Conservation (phyloP, 1,140 invertebrate genomes). For the Pachypeltis micranthus region DNA sequence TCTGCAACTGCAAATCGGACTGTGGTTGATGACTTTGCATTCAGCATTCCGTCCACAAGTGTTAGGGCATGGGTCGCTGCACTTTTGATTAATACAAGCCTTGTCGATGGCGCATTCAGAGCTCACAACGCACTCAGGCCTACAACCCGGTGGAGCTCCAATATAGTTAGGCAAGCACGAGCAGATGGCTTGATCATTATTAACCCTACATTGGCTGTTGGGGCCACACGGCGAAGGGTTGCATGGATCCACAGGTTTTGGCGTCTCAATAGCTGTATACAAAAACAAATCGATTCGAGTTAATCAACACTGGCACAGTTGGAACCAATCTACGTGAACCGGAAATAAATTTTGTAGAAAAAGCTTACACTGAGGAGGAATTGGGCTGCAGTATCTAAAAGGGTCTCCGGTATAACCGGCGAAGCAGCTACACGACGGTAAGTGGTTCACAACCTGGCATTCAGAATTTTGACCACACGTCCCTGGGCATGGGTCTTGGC, state of each 20-base stretch:
- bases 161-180: slow-evolving; percentile 38
- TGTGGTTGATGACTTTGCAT: slow-evolving; percentile 44
- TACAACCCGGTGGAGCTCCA: slow-evolving; percentile 38
- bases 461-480: slow-evolving; percentile 58
- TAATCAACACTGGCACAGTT: neutral
- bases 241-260: slow-evolving; percentile 39
- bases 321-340: slow-evolving; percentile 34
- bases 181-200: slow-evolving; percentile 38
- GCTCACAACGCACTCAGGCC: slow-evolving; percentile 39
- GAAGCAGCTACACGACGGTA: slow-evolving; percentile 55
- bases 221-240: slow-evolving; percentile 50
- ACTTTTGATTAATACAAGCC: slow-evolving; percentile 41
- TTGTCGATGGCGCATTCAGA: slow-evolving; percentile 38
- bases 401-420: slow-evolving; percentile 59
- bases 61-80: slow-evolving; percentile 40
- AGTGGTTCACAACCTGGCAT: slow-evolving; percentile 59
- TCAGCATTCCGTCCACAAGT: slow-evolving; percentile 42
- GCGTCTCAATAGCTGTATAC: slow-evolving; percentile 19
- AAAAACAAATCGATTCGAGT: slow-evolving; percentile 42
- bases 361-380: slow-evolving; percentile 33
- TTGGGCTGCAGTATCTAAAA: slow-evolving; percentile 46
- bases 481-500: slow-evolving; percentile 58
- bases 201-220: slow-evolving; percentile 43
- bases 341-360: slow-evolving; percentile 30
- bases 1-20: slow-evolving; percentile 40